Conservation (phyloP, 2,888 invertebrate species). For the Idaea biselata region DNA sequence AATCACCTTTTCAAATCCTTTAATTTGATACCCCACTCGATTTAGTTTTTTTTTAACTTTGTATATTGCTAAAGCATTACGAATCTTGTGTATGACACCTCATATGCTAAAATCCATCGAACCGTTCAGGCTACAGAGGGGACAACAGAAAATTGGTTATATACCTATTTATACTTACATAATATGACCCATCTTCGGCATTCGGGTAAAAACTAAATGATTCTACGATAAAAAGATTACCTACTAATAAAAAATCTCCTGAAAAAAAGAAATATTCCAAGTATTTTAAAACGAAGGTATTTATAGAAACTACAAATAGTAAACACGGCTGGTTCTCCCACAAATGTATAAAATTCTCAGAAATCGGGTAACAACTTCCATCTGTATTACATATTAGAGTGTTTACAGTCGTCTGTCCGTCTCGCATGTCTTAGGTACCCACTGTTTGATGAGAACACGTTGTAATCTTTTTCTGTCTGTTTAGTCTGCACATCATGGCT, state of each 20-base stretch:
- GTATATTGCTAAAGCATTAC: too few relatives aligned
- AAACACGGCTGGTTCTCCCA: conserved; percentile 13
- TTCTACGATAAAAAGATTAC: not conserved
- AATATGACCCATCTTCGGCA: too few relatives aligned
- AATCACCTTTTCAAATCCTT: too few relatives aligned
- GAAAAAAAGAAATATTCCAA: not conserved
- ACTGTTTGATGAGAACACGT: conserved; percentile 30
- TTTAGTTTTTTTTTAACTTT: too few relatives aligned
- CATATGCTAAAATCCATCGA: too few relatives aligned
- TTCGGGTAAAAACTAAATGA: too few relatives aligned
- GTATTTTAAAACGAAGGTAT: not conserved
- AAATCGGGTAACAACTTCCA: conserved; percentile 15
- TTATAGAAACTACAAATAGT: conserved; percentile 6
- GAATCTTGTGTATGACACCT: too few relatives aligned
- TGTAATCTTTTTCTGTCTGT: conserved; percentile 34
- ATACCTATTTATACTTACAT: too few relatives aligned
- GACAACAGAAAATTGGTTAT: too few relatives aligned
- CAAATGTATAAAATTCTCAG: conserved; percentile 11
- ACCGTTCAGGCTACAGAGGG: too few relatives aligned
- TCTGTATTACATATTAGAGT: conserved; percentile 22
- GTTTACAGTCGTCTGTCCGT: conserved; percentile 32
- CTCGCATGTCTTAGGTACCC: conserved; percentile 25
- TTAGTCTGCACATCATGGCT: conserved; percentile 30
- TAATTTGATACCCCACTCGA: too few relatives aligned
- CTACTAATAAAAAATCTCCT: not conserved